Evolutionary conservation across 2,888 invertebrate species (phyloP).

Genomic region (Griposia aprilina): DNA sequence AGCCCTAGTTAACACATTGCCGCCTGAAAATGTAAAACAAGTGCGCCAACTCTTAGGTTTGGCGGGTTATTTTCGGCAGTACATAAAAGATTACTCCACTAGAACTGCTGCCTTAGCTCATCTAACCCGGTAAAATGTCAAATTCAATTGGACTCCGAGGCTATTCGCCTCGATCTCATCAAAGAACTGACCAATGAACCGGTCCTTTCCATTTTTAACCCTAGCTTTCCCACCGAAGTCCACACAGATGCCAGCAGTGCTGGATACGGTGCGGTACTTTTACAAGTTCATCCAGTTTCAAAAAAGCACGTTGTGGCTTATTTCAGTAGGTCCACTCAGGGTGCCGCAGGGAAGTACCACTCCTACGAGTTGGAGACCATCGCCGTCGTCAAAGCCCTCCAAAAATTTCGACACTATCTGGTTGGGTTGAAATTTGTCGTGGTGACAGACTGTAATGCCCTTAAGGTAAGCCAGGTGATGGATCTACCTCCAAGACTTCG

Average conservation of each 20-base stretch:
- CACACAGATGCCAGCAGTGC: neutral
- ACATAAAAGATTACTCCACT: constrained; percentile 4
- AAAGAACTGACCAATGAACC: neutral
- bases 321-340: neutral
- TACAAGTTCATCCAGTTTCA: neutral
- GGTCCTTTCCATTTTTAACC: neutral
- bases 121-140: neutral
- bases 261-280: neutral
- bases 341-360: neutral
- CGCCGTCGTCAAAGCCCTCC: neutral
- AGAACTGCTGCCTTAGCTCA: constrained; percentile 1
- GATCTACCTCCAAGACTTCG: no score
- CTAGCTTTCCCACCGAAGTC: neutral
- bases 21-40: constrained; percentile 5
- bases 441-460: neutral
- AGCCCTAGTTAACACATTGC: constrained; percentile 37
- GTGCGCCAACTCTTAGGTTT: constrained; percentile 5
- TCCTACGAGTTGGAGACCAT: neutral
- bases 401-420: neutral
- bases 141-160: neutral
- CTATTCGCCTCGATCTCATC: neutral
- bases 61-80: neutral
- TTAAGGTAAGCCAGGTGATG: neutral
- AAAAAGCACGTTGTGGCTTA: neutral
- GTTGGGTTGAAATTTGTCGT: neutral